Evolutionary conservation across 2,113 vertebrate species (phyloP).

Genomic region (Melanotaenia duboulayi): DNA sequence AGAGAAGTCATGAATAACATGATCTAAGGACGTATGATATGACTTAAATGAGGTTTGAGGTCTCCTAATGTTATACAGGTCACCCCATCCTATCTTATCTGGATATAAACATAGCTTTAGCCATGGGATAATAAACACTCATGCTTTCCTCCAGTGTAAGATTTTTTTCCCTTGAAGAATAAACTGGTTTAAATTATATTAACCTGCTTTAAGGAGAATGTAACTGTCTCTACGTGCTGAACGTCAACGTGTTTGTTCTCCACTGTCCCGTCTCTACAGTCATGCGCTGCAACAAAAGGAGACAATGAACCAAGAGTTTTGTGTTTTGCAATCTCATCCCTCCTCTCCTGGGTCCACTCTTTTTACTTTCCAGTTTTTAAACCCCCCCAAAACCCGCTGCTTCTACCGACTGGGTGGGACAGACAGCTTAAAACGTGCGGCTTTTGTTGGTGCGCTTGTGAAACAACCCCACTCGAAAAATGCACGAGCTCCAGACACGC

Average conservation of each 20-base stretch:
- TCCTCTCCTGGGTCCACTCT: background rate
- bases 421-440: slow-evolving; percentile 38
- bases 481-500: slow-evolving; percentile 39
- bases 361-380: slow-evolving; percentile 26
- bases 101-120: background rate
- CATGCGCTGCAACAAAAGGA: slow-evolving; percentile 73
- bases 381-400: background rate
- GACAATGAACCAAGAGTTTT: slow-evolving; percentile 78
- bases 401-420: background rate
- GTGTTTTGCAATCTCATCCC: slow-evolving; percentile 53
- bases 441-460: slow-evolving; percentile 74
- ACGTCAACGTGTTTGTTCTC: slow-evolving; percentile 45
- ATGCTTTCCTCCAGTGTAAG: background rate
- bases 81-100: too few relatives aligned
- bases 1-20: background rate
- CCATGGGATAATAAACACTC: background rate
- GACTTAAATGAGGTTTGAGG: background rate
- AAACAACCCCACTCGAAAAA: slow-evolving; percentile 35
- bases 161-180: background rate
- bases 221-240: slow-evolving; percentile 11
- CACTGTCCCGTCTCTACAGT: slow-evolving; percentile 69
- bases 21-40: background rate
- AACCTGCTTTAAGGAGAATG: background rate
- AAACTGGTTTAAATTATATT: background rate
- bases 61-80: background rate